Evolutionary conservation across 1,140 invertebrate genomes (phyloP), one percentile per base, ranked within the genome.

Genomic region (Bombus affinis): DNA sequence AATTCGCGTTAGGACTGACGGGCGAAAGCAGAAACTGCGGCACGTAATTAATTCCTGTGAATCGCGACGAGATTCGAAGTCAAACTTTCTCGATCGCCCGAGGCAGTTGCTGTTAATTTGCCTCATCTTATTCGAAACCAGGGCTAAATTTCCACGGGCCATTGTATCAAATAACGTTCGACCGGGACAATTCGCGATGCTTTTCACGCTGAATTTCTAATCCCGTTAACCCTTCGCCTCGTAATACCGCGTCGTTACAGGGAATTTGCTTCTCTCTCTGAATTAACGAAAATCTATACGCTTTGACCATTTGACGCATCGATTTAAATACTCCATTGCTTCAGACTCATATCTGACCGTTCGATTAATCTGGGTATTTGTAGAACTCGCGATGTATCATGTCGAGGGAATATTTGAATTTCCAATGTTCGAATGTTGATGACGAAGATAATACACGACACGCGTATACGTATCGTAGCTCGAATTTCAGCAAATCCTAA

Each of bases 1-100:
- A 39, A 65, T 76, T 83, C 47, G 62, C 28, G 81, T 86, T 85
- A n/a, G 37, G 75, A 47, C 62, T 42, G 18, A 15, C 18, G n/a
- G 32, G 82, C 47, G 83, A 88, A 78, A 76, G 65, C 75, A 53
- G 87, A 79, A 84, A 79, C 88, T 79, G 76, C 81, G 57, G 42
- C 62, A 12, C 74, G 84, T 88, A 84, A 81, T 88, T 89, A 89
- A 85, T 89, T 88, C 80, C 77, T 47, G 37, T 68, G 83, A 89
- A 89, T 81, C 82, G 77, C 77, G 82, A 68, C 88, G 77, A 76
- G 82, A 89, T 85, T 81, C 86, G 68, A 88, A 88, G 73, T 88
- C 86, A 88, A 89, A 89, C 87, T 89, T 89, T 86, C 88, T 47
- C 87, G 68, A 89, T 88, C 80, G 87, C 87, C 62, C 75, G 44